Conservation (phyloP, 2,113 vertebrate species). For the Reinhardtius hippoglossoides region DNA sequence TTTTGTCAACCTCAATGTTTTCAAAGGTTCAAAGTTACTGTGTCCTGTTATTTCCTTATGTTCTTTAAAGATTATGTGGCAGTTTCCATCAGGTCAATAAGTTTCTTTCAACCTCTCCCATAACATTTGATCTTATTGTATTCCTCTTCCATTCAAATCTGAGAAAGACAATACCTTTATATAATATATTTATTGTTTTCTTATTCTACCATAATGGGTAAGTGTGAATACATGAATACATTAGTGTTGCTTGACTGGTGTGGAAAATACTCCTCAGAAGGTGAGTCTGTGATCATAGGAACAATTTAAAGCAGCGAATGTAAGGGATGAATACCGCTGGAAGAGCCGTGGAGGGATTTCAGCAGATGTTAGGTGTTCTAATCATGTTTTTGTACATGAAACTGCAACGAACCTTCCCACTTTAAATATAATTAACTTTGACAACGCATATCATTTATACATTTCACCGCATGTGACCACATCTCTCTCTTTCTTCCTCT, state of each 20-base stretch:
- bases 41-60: not conserved
- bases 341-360: conserved; percentile 28
- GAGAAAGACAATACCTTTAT: no score
- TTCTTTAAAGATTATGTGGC: not conserved
- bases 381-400: conserved; percentile 5
- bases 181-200: no score
- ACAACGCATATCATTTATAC: not conserved
- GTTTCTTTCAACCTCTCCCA: not conserved
- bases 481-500: not conserved
- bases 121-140: not conserved
- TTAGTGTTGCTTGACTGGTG: conserved; percentile 54
- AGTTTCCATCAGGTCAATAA: not conserved
- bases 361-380: conserved; percentile 52
- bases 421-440: not conserved
- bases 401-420: not conserved
- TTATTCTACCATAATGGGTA: conserved; percentile 32
- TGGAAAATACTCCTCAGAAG: conserved; percentile 46
- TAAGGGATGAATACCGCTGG: conserved; percentile 19
- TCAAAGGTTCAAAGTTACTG: not conserved
- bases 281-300: conserved; percentile 46
- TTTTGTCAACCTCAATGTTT: conserved; percentile 1
- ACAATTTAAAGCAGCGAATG: conserved; percentile 55
- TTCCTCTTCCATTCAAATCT: not conserved
- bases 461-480: conserved; percentile 9
- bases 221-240: conserved; percentile 55